These are phyloP conservation scores for Limonius californicus DNA, from an alignment of 1,140 invertebrate genomes.

Conservation along the genomic window DNA sequence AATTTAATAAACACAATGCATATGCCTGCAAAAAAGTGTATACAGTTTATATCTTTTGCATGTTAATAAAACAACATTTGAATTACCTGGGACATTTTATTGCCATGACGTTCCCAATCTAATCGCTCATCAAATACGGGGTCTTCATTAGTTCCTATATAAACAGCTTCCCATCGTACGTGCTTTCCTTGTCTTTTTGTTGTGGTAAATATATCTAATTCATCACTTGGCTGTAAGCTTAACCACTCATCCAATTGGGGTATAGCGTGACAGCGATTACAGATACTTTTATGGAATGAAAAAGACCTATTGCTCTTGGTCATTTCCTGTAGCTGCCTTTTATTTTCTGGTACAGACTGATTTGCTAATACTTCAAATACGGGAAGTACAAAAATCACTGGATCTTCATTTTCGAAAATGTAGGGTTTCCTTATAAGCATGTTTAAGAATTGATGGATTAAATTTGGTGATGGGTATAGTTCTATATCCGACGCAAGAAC, in stretches of 20 bases:
- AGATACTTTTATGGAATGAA: slow-evolving; percentile 54
- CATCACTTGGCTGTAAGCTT: slow-evolving; percentile 24
- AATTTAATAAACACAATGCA: slow-evolving; percentile 46
- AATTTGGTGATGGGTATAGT: slow-evolving; percentile 43
- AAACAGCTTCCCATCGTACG: slow-evolving; percentile 59
- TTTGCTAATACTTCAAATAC: slow-evolving; percentile 51
- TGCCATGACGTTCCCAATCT: slow-evolving; percentile 57
- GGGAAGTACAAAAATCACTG: slow-evolving; percentile 48
- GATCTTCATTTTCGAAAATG: not conserved
- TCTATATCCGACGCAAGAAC: slow-evolving; percentile 53
- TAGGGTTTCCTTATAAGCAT: not conserved
- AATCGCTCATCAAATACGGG: slow-evolving; percentile 58
- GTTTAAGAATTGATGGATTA: slow-evolving; percentile 18
- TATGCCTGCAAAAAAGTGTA: slow-evolving; percentile 36
- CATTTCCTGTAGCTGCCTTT: slow-evolving; percentile 46
- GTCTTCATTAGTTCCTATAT: slow-evolving; percentile 57
- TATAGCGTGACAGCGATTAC: slow-evolving; percentile 55
- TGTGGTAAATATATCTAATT: slow-evolving; percentile 37
- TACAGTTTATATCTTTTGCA: too few species aligned
- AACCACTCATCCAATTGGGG: slow-evolving; percentile 44
- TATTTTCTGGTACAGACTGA: slow-evolving; percentile 40
- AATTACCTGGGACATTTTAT: slow-evolving; percentile 60
- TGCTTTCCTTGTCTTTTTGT: slow-evolving; percentile 47
- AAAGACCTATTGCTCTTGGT: slow-evolving; percentile 48
- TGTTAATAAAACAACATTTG: not conserved